Percentiles rank a stretch among this genome's conserved stretches.
phyloP scores from a whole-genome alignment of 2,888 invertebrate genomes.

The Nomada fucata region DNA sequence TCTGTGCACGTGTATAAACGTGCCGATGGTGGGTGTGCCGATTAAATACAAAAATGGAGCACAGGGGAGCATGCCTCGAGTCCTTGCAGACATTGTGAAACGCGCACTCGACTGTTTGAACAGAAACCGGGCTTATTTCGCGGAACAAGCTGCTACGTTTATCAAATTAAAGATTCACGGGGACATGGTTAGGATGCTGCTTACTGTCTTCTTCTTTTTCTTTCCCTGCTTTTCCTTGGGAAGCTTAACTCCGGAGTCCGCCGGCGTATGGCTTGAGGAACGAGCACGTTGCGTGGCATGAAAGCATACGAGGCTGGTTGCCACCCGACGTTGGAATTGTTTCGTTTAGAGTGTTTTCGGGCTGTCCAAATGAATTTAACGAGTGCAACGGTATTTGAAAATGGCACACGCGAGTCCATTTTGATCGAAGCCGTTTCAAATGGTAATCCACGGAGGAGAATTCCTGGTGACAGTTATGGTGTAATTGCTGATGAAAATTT shows the following conservation, averaged over 20 bases:
- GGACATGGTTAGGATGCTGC: background rate
- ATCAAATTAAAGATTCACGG: constrained; percentile 55
- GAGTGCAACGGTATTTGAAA: background rate
- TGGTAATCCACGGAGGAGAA: background rate
- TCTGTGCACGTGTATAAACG: background rate
- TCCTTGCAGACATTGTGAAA: constrained; percentile 37
- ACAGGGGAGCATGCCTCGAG: constrained; percentile 12
- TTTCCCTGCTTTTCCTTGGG: background rate
- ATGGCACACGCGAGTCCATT: background rate
- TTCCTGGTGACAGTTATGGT: background rate
- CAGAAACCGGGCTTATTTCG: constrained; percentile 26
- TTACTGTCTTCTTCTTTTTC: constrained; percentile 1
- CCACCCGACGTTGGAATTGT: background rate
- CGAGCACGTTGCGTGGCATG: constrained; percentile 4
- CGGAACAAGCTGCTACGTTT: constrained; percentile 25
- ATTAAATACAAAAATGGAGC: constrained; percentile 62
- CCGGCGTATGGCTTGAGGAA: constrained; percentile 1
- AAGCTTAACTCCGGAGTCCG: background rate
- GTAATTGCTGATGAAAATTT: too few species aligned
- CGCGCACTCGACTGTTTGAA: constrained; percentile 25
- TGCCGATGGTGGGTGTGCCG: constrained; percentile 2
- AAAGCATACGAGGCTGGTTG: background rate
- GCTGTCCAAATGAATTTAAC: background rate
- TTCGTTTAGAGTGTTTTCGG: background rate
- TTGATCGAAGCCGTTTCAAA: background rate